phyloP scores from a whole-genome alignment of 2,113 vertebrate genomes.

The Alouatta palliata region DNA sequence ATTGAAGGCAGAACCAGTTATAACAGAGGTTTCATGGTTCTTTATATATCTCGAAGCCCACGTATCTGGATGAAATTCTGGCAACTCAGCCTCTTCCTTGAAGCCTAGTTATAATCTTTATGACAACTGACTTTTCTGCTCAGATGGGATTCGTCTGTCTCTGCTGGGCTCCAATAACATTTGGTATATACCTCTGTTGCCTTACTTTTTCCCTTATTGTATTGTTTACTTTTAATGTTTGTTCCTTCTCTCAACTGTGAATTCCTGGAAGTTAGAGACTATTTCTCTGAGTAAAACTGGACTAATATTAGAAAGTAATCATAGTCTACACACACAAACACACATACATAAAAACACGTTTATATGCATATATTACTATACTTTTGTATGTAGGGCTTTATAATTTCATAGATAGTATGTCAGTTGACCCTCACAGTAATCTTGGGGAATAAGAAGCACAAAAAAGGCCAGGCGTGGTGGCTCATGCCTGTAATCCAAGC shows the following conservation, averaged over 20 bases:
- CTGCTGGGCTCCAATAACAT: neutral
- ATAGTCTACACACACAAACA: neutral
- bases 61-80: neutral
- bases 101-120: neutral
- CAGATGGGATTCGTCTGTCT: neutral
- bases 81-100: neutral
- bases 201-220: slow-evolving; percentile 10
- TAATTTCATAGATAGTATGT: neutral
- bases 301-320: neutral
- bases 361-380: neutral
- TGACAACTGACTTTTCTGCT: neutral
- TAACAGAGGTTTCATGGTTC: slow-evolving; percentile 9
- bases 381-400: neutral
- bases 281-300: neutral
- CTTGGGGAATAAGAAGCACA: neutral
- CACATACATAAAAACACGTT: neutral
- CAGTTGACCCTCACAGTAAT: neutral
- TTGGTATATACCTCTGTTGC: neutral
- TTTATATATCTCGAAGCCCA: neutral
- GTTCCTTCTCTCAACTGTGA: neutral
- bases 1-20: neutral
- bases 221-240: slow-evolving; percentile 28
- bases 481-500: too few relatives aligned
- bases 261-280: slow-evolving; percentile 35
- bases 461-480: too few relatives aligned